Conservation (phyloP, 2,113 vertebrate genomes). For the Phalacrocorax brasilianus region DNA sequence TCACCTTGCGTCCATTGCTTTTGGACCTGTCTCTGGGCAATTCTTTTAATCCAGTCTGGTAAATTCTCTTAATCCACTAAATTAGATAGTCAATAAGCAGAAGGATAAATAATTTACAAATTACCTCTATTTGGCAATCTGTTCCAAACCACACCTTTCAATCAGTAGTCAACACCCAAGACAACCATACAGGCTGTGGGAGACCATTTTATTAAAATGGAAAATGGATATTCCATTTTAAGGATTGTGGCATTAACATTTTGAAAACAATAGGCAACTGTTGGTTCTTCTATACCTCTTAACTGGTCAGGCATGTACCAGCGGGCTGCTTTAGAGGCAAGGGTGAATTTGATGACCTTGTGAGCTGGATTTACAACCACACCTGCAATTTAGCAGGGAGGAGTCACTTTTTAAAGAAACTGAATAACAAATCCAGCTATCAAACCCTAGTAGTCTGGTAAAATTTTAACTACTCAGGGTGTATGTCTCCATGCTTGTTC, state of each 20-base stretch:
- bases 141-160: background rate
- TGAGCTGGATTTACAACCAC: background rate
- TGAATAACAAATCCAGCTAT: background rate
- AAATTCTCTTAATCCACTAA: background rate
- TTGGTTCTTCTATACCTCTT: background rate
- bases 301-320: background rate
- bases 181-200: background rate
- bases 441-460: background rate
- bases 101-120: background rate
- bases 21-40: background rate
- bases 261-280: background rate
- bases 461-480: background rate
- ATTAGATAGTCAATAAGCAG: background rate
- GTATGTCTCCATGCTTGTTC: background rate
- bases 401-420: background rate
- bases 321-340: background rate
- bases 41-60: background rate
- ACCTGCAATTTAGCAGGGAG: background rate
- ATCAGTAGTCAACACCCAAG: background rate
- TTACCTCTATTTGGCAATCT: background rate
- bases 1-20: background rate
- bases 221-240: background rate
- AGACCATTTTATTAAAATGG: background rate
- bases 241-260: background rate
- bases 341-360: fast-evolving